A percentile compares a stretch with the other conserved stretches of the same genome.
Evolutionary conservation across 2,113 vertebrate genomes (phyloP).

Genomic region (Aegypius monachus): DNA sequence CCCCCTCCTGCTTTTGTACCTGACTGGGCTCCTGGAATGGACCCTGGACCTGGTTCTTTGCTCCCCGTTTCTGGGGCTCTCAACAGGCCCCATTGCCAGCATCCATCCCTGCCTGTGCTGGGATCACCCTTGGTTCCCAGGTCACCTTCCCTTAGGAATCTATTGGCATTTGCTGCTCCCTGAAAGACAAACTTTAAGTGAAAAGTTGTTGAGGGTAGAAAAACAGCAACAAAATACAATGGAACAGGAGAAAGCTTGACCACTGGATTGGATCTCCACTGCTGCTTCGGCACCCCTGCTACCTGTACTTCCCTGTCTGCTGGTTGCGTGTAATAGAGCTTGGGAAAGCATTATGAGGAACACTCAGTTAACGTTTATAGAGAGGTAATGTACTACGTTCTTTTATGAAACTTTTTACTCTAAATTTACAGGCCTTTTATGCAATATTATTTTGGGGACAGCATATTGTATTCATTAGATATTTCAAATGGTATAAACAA

Average conservation of each 20-base stretch:
- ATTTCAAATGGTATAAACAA: constrained; percentile 40
- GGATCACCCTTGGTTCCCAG: not conserved
- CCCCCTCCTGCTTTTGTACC: not conserved
- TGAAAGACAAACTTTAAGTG: not conserved
- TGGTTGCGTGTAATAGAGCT: not conserved
- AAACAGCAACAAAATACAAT: not conserved
- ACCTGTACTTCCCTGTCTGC: not conserved
- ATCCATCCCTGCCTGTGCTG: not conserved
- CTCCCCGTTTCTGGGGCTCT: not conserved
- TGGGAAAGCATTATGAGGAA: not conserved
- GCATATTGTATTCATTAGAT: constrained; percentile 32
- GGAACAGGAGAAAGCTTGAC: not conserved
- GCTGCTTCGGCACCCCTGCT: not conserved
- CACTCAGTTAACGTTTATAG: not conserved
- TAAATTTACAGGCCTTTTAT: not conserved
- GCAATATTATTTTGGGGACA: not conserved
- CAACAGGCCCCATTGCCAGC: rapidly evolving
- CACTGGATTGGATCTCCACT: not conserved
- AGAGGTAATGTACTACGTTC: not conserved
- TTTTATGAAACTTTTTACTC: not conserved
- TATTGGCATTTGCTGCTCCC: not conserved
- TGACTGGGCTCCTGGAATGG: not conserved
- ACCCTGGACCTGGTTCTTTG: not conserved
- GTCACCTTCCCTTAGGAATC: not conserved
- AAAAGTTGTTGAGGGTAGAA: not conserved